Evolutionary conservation across 2,113 vertebrate genomes (phyloP).

Genomic region (Miniopterus natalensis): DNA sequence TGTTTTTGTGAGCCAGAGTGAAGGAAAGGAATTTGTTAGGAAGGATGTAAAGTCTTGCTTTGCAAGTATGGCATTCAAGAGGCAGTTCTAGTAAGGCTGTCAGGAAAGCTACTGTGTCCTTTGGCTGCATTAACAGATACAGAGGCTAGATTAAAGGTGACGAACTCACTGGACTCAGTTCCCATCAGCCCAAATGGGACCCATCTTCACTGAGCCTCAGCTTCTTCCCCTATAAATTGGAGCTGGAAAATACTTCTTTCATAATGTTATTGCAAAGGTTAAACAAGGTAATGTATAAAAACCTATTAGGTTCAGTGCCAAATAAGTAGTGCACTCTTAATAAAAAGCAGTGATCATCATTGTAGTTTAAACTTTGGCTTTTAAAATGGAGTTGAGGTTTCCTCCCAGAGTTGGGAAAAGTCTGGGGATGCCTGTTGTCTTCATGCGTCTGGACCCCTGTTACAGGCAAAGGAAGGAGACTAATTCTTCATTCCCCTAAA

Average conservation of each 20-base stretch:
- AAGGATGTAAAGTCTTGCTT: neutral
- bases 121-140: conserved; percentile 33
- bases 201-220: neutral
- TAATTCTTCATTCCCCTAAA: neutral
- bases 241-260: neutral
- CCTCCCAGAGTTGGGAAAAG: neutral
- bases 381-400: neutral
- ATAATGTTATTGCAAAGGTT: neutral
- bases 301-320: neutral
- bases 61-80: neutral
- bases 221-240: neutral
- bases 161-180: neutral
- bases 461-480: neutral
- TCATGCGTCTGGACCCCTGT: neutral
- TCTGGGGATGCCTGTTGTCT: neutral
- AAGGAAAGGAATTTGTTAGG: neutral
- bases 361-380: neutral
- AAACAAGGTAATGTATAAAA: neutral
- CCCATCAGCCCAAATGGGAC: neutral
- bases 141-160: neutral
- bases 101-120: neutral
- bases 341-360: neutral
- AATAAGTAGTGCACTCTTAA: neutral
- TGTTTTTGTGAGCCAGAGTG: neutral
- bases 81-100: neutral